Evolutionary conservation across 53 echinoderm and acorn worm species (phyloP), one percentile per base, ranked within the genome.

Genomic region (Hippasteria phrygiana): DNA sequence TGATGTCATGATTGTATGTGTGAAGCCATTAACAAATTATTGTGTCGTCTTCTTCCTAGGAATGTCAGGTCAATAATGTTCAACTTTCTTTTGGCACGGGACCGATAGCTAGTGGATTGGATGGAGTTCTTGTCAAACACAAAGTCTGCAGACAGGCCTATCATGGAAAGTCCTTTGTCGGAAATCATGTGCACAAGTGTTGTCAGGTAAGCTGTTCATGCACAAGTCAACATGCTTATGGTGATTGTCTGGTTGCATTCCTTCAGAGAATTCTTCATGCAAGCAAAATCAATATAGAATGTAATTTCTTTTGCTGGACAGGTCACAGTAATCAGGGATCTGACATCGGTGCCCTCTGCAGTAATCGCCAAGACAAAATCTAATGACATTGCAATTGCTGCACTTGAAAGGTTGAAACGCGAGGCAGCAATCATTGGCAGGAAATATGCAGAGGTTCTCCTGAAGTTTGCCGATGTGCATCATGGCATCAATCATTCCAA

Each of bases 401-500:
- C 64, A 26, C 4, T 63, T 26, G 64, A 63, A 28, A 26, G 64
- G 32, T 31, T 63, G 12, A 63, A 11, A 1, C 27, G 64, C 10
- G 64, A 75, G 14, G 75, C 53, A 29, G 75, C 53, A 0, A 31
- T 24, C 26, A 75, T 47, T n/a, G 1, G 75, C 22, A 75, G 48
- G 14, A 75, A 75, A 28, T 75, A 31, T 38, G 28, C 12, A 33
- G 48, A 75, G 10, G 26, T 75, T 29, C 34, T 75, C 34, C 38
- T 75, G 48, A 75, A 48, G 75, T 75, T 75, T 51, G 75, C 75
- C 18, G 75, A 75, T 75, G 48, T 75, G n/a, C 75, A 75, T 48
- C 50, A 51, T 47, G 53, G 75, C 16, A 75, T 76, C 13, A 76
- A 76, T 4, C 76, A 76, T 50, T 50, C 75, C 29, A 22, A 75